Evolutionary conservation across 2,888 invertebrate genomes (phyloP), one percentile per base, ranked within the genome.

Genomic region (Apamea epomidion): DNA sequence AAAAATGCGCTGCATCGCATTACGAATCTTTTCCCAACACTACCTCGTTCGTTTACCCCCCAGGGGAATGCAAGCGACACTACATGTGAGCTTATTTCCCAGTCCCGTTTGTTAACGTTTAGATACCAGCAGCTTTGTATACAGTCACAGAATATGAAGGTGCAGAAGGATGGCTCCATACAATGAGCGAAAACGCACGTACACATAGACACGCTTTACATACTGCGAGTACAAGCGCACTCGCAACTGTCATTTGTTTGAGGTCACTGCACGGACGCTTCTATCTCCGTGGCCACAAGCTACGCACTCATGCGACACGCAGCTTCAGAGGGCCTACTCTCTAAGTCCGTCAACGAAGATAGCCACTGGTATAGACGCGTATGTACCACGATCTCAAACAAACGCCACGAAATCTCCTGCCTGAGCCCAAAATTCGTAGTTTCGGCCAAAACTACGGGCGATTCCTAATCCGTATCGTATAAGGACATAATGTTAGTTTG

Each of bases 31-130:
- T 65, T 77, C 87, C 75, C 83, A 21, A n/a, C 87, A 71, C 82
- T 87, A 79, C 0, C 8, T 25, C 25, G 74, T 65, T 74, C 78
- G 75, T 78, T 80, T 76, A 78, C 74, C 70, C 83, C 70, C 80
- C 45, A 72, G 76, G 78, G 78, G 67, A 76, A 74, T 70, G 74
- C 74, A 74, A 87, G 83, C 78, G 83, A 83, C 87, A 81, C 85
- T 87, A 81, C 84, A 84, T 83, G 83, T 86, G 85, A 89, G 88
- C 88, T 91, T 90, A 91, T 89, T 91, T 86, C 86, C 84, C 83
- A 84, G 80, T 82, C 85, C 81, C 87, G 85, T 90, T 86, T 82
- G 88, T 85, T 88, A 88, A 88, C 83, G 88, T 83, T 89, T 82
- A 88, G 84, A 87, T 89, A 88, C 84, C 82, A 79, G 72, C 70